A percentile compares a stretch with the other conserved stretches of the same genome.
Conservation (phyloP, 2,888 invertebrate species). For the Clostera curtula region DNA sequence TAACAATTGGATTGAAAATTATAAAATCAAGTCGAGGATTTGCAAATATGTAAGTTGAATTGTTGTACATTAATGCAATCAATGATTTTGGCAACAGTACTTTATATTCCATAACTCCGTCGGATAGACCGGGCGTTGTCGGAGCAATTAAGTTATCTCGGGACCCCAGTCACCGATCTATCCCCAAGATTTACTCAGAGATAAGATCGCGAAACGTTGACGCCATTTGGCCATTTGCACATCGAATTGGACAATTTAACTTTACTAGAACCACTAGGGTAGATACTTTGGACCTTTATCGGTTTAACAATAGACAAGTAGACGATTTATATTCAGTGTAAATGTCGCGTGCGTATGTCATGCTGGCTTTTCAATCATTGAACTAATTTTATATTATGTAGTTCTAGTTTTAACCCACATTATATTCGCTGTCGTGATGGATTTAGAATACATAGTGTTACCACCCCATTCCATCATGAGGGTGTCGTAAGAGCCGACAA, state of each 20-base stretch:
- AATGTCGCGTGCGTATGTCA: constrained; percentile 24
- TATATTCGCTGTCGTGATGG: no score
- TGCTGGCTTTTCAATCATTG: constrained; percentile 28
- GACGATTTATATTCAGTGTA: constrained; percentile 60
- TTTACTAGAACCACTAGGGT: constrained; percentile 46
- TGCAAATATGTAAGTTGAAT: no score
- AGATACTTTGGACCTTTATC: constrained; percentile 59
- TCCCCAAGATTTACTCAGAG: constrained; percentile 54
- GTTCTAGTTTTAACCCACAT: constrained; percentile 10
- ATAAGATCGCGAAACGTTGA: constrained; percentile 63
- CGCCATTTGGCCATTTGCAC: constrained; percentile 61
- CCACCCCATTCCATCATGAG: no score
- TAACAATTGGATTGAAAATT: no score
- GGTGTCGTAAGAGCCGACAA: no score
- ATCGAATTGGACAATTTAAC: constrained; percentile 65
- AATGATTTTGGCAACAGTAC: constrained; percentile 17
- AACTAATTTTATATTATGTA: constrained; percentile 27
- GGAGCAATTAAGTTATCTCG: constrained; percentile 62
- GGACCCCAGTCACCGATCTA: constrained; percentile 42
- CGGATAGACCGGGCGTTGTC: constrained; percentile 41
- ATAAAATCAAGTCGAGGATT: no score
- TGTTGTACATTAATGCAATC: no score
- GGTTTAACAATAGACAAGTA: constrained; percentile 44
- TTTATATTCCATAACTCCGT: constrained; percentile 35
- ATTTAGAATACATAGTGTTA: no score